These are phyloP conservation scores for Sesamia inferens DNA, from an alignment of 2,888 invertebrate genomes.

Conservation along the genomic window DNA sequence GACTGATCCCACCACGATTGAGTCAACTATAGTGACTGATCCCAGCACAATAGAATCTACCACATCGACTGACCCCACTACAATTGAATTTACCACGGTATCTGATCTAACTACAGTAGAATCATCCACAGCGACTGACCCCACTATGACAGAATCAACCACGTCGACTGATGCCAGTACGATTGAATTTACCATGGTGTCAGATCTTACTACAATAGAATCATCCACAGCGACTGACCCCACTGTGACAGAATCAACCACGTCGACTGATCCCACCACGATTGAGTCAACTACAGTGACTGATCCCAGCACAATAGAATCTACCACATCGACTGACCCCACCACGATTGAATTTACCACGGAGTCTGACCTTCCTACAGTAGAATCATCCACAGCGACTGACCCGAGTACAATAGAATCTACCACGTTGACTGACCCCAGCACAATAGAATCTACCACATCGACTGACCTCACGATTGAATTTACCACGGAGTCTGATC, in stretches of 20 bases:
- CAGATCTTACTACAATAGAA: constrained; percentile 5
- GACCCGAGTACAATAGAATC: not conserved
- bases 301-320: too few species aligned
- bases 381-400: not conserved
- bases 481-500: not conserved
- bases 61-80: not conserved
- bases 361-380: not conserved
- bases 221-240: not conserved
- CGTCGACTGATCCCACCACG: not conserved
- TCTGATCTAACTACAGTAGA: constrained; percentile 1
- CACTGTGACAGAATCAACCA: not conserved
- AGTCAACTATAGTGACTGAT: not conserved
- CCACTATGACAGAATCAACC: constrained; percentile 3
- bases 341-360: not conserved
- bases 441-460: not conserved
- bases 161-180: not conserved
- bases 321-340: too few species aligned
- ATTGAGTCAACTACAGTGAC: not conserved
- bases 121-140: not conserved
- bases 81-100: not conserved
- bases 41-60: constrained; percentile 1
- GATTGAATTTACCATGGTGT: not conserved
- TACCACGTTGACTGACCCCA: not conserved
- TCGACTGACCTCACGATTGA: too few species aligned
- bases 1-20: not conserved